Base-by-base conservation (phyloP, 2,113 vertebrate species). In the Hypanus sabinus region DNA sequence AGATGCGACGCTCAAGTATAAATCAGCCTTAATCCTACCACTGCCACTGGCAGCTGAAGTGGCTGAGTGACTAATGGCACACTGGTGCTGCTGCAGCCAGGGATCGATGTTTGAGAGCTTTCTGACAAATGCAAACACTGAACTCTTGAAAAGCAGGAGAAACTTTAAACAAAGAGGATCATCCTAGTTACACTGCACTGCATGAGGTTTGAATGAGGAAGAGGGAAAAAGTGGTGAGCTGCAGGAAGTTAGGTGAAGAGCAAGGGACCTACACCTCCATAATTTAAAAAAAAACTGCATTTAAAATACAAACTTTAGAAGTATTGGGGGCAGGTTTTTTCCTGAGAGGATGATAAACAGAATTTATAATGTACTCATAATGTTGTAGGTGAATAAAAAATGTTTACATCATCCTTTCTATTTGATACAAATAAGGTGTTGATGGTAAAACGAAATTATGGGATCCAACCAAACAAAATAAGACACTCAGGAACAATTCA, bases 311-410 rank as follows among this genome's bases (percentile, higher is more conserved):
- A 62, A 11, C 62, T 60, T 88, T 30, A 30, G 16, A n/a, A 87
- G n/a, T 11, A 9, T n/a, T 33, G 76, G 9, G n/a, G n/a, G 24
- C 5, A 33, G 1, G 1, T 33, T 1, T 88, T 88, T 88, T 62
- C n/a, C 11, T 46, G 57, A 62, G 57, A 62, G 27, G 30, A 16
- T 4, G 46, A 24, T 30, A 24, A 24, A 24, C 81, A 14, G 81
- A 62, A 62, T 88, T 62, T 27, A 88, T 14, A 62, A 62, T 88
- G 27, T 85, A 85, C 46, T 85, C 81, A 85, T 62, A n/a, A 88
- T 57, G n/a, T n/a, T n/a, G 62, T n/a, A 16, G 30, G 57, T 88
- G 85, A 11, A 88, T 60, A 22, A 27, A 87, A 10, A 10, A 60
- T 60, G 10, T 60, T n/a, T 16, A 20, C 11, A 14, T 88, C 24